Base-by-base conservation (phyloP, 2,888 invertebrate genomes). In the Stenoptilia bipunctidactyla region DNA sequence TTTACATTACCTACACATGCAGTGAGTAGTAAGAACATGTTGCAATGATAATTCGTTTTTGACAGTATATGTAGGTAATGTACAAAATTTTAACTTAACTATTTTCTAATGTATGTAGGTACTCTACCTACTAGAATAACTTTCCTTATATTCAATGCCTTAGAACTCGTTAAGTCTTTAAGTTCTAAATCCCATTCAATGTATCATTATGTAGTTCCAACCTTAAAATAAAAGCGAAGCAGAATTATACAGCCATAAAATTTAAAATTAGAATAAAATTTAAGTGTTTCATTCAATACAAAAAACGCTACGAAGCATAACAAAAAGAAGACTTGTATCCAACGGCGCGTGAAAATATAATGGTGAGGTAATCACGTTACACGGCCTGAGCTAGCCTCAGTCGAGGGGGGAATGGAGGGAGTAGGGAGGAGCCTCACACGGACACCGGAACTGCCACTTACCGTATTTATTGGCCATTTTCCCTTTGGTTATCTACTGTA, bases 401-500 rank as follows among this genome's bases (percentile, higher is more conserved):
- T 30, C 6, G 30, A 37, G 37, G 40, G 27, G 36, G 15, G 34
- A 5, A 10, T 36, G 39, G 41, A 34, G 27, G 30, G 5, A 36
- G 34, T 20, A 27, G 38, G 46, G 43, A 40, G 47, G 36, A 45
- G 49, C 45, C 47, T 38, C 40, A 27, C 30, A 39, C 40, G 50
- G 53, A 48, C 50, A 54, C 42, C 43, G 51, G 48, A 45, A 48
- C 51, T 43, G 52, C 51, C 50, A 50, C 50, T 51, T 49, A 51
- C 50, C 52, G 50, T 38, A 47, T 44, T 38, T 40, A 55, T 53
- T 52, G 55, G 54, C 50, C 46, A 47, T 50, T 48, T 30, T 37
- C 39, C 39, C 13, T 34, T 40, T 38, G 12, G 34, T 15, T 38
- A 30, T 5, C 5, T 25, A 25, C 25, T 25, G n/a, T 10, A 30